Percentiles rank a stretch among this genome's conserved stretches.
Conservation (phyloP, 2,113 vertebrate species). For the Candoia aspera region DNA sequence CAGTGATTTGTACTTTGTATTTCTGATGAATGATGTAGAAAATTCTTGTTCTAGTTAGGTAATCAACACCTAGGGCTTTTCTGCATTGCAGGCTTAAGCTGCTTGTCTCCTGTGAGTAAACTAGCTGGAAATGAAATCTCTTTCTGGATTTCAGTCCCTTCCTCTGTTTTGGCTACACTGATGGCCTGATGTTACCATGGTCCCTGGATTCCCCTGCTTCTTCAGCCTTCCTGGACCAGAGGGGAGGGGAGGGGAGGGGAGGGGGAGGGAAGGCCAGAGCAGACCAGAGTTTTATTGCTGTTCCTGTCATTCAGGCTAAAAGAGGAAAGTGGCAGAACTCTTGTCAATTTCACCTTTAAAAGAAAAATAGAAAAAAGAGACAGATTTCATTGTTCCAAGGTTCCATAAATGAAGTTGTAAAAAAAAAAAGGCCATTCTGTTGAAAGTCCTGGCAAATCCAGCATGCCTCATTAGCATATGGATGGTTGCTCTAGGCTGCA, state of each 20-base stretch:
- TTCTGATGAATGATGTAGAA: conserved; percentile 28
- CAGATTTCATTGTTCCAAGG: not conserved
- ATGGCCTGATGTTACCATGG: not conserved
- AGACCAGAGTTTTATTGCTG: not conserved
- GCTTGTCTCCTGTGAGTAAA: not conserved
- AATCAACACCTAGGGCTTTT: not conserved
- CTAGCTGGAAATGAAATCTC: not conserved
- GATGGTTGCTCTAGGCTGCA: no score
- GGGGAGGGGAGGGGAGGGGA: not conserved
- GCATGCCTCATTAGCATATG: no score
- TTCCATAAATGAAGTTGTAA: not conserved
- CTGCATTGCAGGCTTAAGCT: not conserved
- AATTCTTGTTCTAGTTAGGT: not conserved
- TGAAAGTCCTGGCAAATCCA: no score
- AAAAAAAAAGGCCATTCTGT: no score
- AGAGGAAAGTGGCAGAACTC: not conserved
- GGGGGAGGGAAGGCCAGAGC: not conserved
- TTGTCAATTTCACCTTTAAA: not conserved
- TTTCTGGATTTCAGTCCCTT: not conserved
- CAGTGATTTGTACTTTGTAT: conserved; percentile 36
- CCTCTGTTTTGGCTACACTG: not conserved
- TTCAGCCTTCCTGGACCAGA: not conserved
- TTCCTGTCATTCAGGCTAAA: not conserved
- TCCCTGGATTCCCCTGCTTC: not conserved
- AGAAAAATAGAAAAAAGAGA: not conserved